Evolutionary conservation across 2,797 vertebrate species (phyloP).

Genomic region (Dermochelys coriacea): DNA sequence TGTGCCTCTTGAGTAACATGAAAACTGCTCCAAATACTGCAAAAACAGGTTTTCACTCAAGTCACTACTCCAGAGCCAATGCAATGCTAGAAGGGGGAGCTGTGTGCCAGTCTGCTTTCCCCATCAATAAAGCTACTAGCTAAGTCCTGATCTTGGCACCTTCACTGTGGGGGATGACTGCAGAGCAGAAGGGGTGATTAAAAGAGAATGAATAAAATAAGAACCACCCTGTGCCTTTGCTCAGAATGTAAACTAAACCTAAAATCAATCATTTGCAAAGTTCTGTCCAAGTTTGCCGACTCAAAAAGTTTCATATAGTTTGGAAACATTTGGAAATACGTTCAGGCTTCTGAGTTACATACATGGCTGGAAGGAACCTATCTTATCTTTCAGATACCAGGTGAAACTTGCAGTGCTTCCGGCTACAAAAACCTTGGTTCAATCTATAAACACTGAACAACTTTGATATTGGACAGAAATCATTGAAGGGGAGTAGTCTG

Average conservation of each 20-base stretch:
- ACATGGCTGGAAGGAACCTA: conserved; percentile 8
- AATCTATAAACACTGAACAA: background rate
- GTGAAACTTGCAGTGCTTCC: background rate
- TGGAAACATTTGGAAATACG: conserved; percentile 33
- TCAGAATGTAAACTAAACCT: background rate
- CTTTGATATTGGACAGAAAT: background rate
- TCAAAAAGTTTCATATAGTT: background rate
- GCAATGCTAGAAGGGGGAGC: conserved; percentile 54
- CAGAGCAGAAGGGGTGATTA: conserved; percentile 25
- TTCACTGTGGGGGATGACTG: conserved; percentile 23
- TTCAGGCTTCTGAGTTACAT: background rate
- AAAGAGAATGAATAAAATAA: background rate
- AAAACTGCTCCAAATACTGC: conserved; percentile 17
- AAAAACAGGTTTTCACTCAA: conserved; percentile 62
- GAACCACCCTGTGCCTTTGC: conserved; percentile 13
- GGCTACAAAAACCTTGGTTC: background rate
- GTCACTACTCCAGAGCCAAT: conserved; percentile 50
- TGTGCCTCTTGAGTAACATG: conserved; percentile 12
- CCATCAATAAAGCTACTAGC: conserved; percentile 28
- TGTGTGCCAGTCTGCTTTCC: conserved; percentile 40
- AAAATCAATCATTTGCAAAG: background rate
- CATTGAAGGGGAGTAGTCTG: background rate
- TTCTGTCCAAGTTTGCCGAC: conserved; percentile 29
- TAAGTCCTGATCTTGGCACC: conserved; percentile 59
- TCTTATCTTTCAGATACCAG: background rate